A percentile compares a stretch with the other conserved stretches of the same genome.
phyloP scores from a whole-genome alignment of 2,888 invertebrate genomes.

The Rhopalosiphum nymphaeae region DNA sequence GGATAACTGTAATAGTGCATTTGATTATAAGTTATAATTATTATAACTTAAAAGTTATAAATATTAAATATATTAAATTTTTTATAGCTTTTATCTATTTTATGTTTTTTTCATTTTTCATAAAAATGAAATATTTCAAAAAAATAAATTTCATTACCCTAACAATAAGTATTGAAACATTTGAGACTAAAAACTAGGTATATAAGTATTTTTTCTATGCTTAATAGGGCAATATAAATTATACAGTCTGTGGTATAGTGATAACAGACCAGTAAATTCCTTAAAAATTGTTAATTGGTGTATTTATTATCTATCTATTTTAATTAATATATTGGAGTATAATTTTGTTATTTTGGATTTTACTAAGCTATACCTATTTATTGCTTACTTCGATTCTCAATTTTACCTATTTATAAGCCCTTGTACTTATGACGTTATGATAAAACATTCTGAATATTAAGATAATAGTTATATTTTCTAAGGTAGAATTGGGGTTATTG shows the following conservation, averaged over 20 bases:
- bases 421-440: not conserved
- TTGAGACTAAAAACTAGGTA: not conserved
- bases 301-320: not conserved
- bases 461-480: not conserved
- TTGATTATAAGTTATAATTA: no score
- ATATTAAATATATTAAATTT: no score
- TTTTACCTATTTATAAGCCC: not conserved
- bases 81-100: no score
- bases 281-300: not conserved
- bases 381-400: not conserved
- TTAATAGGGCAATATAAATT: no score
- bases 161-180: not conserved
- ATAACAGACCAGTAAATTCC: not conserved
- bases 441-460: not conserved
- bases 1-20: no score
- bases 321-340: not conserved
- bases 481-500: not conserved
- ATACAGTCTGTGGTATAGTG: no score
- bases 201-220: not conserved
- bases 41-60: no score
- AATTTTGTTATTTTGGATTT: not conserved
- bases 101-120: no score
- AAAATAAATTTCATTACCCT: no score
- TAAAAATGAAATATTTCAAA: no score
- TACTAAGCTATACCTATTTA: not conserved